A percentile compares a stretch with the other conserved stretches of the same genome.
These are phyloP conservation scores for Acanthochromis polyacanthus DNA, from an alignment of 2,113 vertebrate genomes.

Conservation along the genomic window DNA sequence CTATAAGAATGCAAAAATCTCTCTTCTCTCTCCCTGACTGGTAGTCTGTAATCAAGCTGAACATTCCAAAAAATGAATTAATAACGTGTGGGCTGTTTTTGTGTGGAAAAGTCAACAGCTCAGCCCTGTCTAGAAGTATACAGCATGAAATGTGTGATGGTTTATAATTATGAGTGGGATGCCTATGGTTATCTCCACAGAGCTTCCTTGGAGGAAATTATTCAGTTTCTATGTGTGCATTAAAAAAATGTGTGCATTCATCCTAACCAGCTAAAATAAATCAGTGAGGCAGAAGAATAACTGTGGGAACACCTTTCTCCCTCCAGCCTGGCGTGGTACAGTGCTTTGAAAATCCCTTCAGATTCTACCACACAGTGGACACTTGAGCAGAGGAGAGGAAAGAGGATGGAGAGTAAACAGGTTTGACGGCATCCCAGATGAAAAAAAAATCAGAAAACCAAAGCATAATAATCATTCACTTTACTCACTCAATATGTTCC, in stretches of 20 bases:
- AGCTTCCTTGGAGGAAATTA: slow-evolving; percentile 21
- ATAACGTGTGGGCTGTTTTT: slow-evolving; percentile 7
- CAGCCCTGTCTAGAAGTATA: slow-evolving; percentile 3
- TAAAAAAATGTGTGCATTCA: slow-evolving; percentile 27
- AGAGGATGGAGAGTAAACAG: neutral
- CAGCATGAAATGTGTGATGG: slow-evolving; percentile 39
- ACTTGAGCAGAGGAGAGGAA: neutral
- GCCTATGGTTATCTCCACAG: slow-evolving; percentile 25
- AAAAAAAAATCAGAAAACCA: slow-evolving; percentile 11
- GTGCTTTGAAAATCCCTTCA: slow-evolving; percentile 40
- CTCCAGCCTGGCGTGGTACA: slow-evolving; percentile 14
- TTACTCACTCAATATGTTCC: slow-evolving; percentile 49
- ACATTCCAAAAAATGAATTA: slow-evolving; percentile 24
- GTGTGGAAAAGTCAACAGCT: slow-evolving; percentile 16
- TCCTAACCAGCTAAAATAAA: slow-evolving; percentile 38
- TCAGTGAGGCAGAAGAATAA: slow-evolving; percentile 20
- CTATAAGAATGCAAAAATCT: slow-evolving; percentile 23
- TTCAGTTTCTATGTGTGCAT: slow-evolving; percentile 21
- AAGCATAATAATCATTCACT: slow-evolving; percentile 56
- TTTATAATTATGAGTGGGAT: slow-evolving; percentile 43
- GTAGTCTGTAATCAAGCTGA: slow-evolving; percentile 14
- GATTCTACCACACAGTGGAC: slow-evolving; percentile 2
- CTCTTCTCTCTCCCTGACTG: slow-evolving; percentile 4
- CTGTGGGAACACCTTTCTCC: slow-evolving; percentile 20
- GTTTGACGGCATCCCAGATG: neutral